phyloP scores from a whole-genome alignment of 2,113 vertebrate species.

The Chaetorhynchus papuensis region DNA sequence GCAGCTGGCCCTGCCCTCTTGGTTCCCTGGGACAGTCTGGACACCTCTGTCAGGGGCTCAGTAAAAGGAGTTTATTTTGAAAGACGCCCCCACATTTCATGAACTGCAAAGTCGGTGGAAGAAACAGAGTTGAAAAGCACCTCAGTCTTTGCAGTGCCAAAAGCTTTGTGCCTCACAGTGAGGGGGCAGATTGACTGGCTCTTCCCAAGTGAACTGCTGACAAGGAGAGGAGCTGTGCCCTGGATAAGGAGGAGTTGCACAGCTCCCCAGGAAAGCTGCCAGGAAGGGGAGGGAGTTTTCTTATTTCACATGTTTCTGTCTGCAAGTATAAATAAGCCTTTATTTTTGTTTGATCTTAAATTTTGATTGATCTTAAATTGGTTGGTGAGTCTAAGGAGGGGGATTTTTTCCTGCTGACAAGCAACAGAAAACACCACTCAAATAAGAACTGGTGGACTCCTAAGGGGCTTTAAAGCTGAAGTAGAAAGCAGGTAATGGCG shows the following conservation, averaged over 20 bases:
- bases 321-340: background rate
- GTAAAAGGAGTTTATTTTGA: background rate
- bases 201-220: background rate
- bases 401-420: background rate
- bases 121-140: background rate
- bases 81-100: background rate
- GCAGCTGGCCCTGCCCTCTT: background rate
- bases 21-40: background rate
- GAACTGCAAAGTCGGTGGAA: background rate
- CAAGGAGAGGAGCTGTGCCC: background rate
- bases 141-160: background rate
- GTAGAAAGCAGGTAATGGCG: background rate
- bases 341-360: background rate
- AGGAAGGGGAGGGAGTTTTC: background rate
- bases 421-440: background rate
- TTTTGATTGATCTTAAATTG: background rate
- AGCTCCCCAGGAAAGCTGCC: background rate
- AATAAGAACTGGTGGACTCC: background rate
- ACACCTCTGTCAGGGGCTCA: background rate
- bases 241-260: background rate
- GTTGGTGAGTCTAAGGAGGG: background rate
- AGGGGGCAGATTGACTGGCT: background rate
- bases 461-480: background rate
- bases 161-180: background rate
- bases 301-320: background rate